A percentile compares a stretch with the other conserved stretches of the same genome.
Evolutionary conservation across 1,140 invertebrate species (phyloP).

Genomic region (Trachelipus rathkii): DNA sequence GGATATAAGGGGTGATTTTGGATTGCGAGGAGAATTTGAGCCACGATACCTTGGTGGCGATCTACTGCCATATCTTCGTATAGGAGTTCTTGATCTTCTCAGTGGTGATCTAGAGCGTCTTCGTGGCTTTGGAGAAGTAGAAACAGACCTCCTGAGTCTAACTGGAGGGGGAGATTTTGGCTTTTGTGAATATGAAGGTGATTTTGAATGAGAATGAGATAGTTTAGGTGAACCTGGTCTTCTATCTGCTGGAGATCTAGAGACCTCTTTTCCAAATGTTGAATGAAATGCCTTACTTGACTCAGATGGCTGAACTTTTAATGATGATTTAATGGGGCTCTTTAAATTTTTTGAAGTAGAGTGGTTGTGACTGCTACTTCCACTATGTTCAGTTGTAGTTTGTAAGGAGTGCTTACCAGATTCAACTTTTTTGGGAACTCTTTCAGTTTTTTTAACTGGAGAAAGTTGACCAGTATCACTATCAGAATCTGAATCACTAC

Average conservation of each 20-base stretch:
- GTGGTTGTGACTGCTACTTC: neutral
- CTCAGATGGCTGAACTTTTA: neutral
- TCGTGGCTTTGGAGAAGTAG: neutral
- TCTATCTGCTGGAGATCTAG: neutral
- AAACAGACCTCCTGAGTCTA: neutral
- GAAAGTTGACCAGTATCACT: neutral
- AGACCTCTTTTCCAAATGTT: neutral
- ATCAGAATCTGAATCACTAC: slow-evolving; percentile 3
- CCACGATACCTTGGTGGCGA: neutral
- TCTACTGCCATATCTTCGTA: slow-evolving; percentile 1
- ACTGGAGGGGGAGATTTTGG: neutral
- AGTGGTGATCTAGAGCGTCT: neutral
- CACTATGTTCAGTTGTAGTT: neutral
- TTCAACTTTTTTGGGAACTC: neutral
- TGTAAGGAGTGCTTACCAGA: neutral
- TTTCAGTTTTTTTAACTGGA: neutral
- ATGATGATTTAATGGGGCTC: neutral
- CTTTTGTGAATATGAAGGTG: neutral
- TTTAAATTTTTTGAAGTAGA: neutral
- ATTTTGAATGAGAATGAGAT: neutral
- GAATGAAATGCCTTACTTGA: neutral
- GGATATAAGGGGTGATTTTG: neutral
- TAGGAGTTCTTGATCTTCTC: neutral
- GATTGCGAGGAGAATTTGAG: neutral
- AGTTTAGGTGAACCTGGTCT: neutral